phyloP scores from a whole-genome alignment of 1,140 invertebrate species.

The Scaptomyza hsui region DNA sequence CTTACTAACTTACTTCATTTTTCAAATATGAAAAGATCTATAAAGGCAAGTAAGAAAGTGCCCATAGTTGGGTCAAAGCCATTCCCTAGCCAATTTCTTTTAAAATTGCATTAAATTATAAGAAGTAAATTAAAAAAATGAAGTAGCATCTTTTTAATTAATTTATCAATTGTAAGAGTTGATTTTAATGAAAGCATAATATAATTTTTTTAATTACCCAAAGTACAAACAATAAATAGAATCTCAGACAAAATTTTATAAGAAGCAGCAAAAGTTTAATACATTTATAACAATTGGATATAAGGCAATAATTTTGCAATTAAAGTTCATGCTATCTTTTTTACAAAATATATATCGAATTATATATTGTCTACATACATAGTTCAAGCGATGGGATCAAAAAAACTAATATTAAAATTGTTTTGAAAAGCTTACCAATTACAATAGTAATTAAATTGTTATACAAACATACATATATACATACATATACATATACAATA shows the following conservation, averaged over 20 bases:
- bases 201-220: slow-evolving; percentile 6
- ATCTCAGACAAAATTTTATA: slow-evolving; percentile 10
- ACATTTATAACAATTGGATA: neutral
- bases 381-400: slow-evolving; percentile 27
- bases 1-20: slow-evolving; percentile 2
- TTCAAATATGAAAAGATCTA: slow-evolving; percentile 3
- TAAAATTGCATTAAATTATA: slow-evolving; percentile 7
- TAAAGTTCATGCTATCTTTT: slow-evolving; percentile 1
- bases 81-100: slow-evolving; percentile 10
- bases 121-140: neutral
- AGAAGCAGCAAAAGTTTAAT: slow-evolving; percentile 2
- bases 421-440: slow-evolving; percentile 25
- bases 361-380: slow-evolving; percentile 10
- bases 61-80: neutral
- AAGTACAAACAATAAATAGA: slow-evolving; percentile 16
- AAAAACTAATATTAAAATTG: slow-evolving; percentile 22
- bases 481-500: slow-evolving; percentile 6
- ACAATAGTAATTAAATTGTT: slow-evolving; percentile 17
- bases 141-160: neutral
- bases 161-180: neutral
- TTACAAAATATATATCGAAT: slow-evolving; percentile 8
- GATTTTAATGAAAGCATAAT: slow-evolving; percentile 1
- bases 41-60: slow-evolving; percentile 1
- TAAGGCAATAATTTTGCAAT: neutral
- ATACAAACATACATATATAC: slow-evolving; percentile 12